Evolutionary conservation across 1,140 invertebrate species (phyloP).

Genomic region (Papilio xuthus): DNA sequence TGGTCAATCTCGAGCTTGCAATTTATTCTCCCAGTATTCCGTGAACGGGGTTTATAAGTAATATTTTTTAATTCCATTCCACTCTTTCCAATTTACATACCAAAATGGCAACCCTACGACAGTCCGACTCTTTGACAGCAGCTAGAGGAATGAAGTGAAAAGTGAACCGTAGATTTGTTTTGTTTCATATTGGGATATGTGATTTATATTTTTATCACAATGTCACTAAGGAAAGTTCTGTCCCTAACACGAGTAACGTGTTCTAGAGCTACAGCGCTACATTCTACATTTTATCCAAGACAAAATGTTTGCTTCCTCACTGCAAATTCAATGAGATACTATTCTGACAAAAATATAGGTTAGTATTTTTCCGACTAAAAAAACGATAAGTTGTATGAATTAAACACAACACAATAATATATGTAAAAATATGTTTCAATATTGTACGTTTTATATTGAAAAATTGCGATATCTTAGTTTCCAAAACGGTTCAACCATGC

Average conservation of each 20-base stretch:
- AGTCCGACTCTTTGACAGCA: not conserved
- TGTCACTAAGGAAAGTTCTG: conserved; percentile 73
- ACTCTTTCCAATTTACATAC: not conserved
- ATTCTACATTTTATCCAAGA: conserved; percentile 57
- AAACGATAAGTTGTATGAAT: conserved; percentile 16
- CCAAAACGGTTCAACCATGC: not conserved
- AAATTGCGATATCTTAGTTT: not conserved
- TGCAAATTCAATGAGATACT: conserved; percentile 62
- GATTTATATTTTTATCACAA: conserved; percentile 60
- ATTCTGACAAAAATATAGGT: conserved; percentile 73
- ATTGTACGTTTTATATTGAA: not conserved
- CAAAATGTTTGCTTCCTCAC: conserved; percentile 65
- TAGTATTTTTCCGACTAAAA: conserved; percentile 53
- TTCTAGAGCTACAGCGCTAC: conserved; percentile 56
- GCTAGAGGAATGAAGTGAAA: conserved; percentile 16
- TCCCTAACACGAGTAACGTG: conserved; percentile 64
- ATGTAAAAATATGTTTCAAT: not conserved
- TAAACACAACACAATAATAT: not conserved
- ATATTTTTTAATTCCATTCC: not conserved
- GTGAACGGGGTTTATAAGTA: not conserved
- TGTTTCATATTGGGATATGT: conserved; percentile 61
- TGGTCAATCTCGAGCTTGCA: not conserved
- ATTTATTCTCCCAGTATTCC: not conserved
- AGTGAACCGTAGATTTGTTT: conserved; percentile 41
- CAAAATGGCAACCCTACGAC: conserved; percentile 1